Conservation (phyloP, 2,888 invertebrate species). For the Caenorhabditis sp. region DNA sequence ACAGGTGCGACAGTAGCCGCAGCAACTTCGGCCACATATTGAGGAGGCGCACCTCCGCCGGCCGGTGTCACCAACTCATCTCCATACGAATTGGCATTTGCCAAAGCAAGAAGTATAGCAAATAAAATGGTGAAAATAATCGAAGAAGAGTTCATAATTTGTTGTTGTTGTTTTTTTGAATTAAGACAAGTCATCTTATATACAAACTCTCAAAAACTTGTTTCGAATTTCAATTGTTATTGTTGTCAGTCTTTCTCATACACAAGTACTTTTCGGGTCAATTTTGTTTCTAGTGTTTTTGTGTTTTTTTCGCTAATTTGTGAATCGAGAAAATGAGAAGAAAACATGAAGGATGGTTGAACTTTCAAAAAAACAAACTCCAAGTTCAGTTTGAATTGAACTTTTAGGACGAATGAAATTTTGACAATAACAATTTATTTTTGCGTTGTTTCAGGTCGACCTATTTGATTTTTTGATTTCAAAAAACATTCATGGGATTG, state of each 20-base stretch:
- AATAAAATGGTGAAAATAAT: background rate
- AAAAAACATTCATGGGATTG: no score
- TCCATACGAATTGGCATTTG: slow-evolving; percentile 30
- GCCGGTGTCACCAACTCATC: slow-evolving; percentile 44
- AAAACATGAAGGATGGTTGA: background rate
- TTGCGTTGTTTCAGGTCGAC: no score
- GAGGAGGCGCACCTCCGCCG: slow-evolving; percentile 22
- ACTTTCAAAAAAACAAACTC: background rate
- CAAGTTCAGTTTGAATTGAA: background rate
- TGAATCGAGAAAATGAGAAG: background rate
- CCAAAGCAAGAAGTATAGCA: background rate
- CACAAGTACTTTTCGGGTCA: background rate
- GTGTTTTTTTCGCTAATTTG: background rate
- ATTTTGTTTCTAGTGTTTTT: background rate
- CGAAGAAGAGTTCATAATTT: background rate
- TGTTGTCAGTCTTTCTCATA: background rate
- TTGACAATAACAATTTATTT: no score
- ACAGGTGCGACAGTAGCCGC: slow-evolving; percentile 29
- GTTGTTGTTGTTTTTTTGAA: background rate
- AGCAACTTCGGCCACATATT: slow-evolving; percentile 21
- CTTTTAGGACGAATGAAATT: background rate
- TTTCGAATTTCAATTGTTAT: background rate
- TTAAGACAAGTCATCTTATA: background rate
- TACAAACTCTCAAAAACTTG: background rate
- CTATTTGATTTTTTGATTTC: no score